Conservation (phyloP, 2,113 vertebrate species). For the Notechis scutatus region DNA sequence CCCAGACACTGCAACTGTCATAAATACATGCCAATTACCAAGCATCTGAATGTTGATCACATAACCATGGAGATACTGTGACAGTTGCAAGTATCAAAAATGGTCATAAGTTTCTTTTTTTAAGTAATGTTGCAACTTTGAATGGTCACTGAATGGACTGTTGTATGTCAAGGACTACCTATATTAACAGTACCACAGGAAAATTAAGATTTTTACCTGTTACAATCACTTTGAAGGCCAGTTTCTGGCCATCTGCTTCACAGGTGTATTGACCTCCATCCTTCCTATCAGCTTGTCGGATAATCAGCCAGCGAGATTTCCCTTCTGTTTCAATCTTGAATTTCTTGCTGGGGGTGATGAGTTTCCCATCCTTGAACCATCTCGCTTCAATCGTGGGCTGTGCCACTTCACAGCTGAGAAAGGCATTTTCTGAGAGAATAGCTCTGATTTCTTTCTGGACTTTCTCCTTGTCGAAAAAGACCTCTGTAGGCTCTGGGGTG, state of each 20-base stretch:
- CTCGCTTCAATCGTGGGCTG: conserved; percentile 55
- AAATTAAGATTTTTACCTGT: conserved; percentile 55
- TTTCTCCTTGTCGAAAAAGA: conserved; percentile 54
- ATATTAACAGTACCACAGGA: background rate
- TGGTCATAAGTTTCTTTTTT: background rate
- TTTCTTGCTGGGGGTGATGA: conserved; percentile 62
- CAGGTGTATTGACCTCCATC: conserved; percentile 75
- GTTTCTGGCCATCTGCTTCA: conserved; percentile 67
- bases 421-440: background rate
- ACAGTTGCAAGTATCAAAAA: background rate
- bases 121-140: background rate
- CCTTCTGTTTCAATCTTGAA: conserved; percentile 68
- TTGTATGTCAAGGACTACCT: background rate
- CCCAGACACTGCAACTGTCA: background rate
- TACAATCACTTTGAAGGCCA: conserved; percentile 65
- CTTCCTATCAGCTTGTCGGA: conserved; percentile 73
- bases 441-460: conserved; percentile 73
- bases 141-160: background rate
- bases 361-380: conserved; percentile 58
- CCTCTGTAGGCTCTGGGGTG: conserved; percentile 10
- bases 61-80: background rate
- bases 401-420: conserved; percentile 50
- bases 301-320: conserved; percentile 66
- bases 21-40: background rate
- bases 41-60: background rate